phyloP scores from a whole-genome alignment of 2,797 vertebrate species.

The Hoplostethus atlanticus region DNA sequence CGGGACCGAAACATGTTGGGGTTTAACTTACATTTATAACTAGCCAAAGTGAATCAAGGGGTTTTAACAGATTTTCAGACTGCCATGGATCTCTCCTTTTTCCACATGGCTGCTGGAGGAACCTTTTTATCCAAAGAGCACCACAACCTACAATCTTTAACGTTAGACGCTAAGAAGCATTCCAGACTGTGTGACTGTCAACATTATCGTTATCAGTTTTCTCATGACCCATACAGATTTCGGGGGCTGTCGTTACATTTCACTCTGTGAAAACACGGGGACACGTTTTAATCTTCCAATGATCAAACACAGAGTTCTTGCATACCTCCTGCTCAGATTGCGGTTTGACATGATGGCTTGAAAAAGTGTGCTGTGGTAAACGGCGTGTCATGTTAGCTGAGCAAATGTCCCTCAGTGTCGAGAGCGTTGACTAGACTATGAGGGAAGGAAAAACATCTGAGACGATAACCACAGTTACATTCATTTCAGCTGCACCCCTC shows the following conservation, averaged over 20 bases:
- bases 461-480: constrained; percentile 49
- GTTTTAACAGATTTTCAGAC: constrained; percentile 10
- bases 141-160: background rate
- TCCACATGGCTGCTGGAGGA: background rate
- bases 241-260: background rate
- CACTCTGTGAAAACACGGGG: constrained; percentile 24
- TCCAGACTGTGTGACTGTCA: background rate
- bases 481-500: constrained; percentile 41
- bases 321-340: background rate
- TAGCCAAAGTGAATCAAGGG: background rate
- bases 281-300: constrained; percentile 20
- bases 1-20: too few relatives aligned
- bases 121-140: constrained; percentile 8
- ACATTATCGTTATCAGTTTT: background rate
- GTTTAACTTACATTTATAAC: too few relatives aligned
- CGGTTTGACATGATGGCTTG: background rate
- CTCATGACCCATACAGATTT: constrained; percentile 1
- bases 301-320: constrained; percentile 13
- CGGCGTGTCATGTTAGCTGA: background rate
- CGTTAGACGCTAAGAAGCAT: background rate
- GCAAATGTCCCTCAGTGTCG: constrained; percentile 5
- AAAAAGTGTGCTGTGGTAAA: constrained; percentile 20
- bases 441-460: constrained; percentile 40
- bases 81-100: background rate
- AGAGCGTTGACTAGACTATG: constrained; percentile 19